Base-by-base conservation (phyloP, 2,797 vertebrate species). In the Pterois miles region DNA sequence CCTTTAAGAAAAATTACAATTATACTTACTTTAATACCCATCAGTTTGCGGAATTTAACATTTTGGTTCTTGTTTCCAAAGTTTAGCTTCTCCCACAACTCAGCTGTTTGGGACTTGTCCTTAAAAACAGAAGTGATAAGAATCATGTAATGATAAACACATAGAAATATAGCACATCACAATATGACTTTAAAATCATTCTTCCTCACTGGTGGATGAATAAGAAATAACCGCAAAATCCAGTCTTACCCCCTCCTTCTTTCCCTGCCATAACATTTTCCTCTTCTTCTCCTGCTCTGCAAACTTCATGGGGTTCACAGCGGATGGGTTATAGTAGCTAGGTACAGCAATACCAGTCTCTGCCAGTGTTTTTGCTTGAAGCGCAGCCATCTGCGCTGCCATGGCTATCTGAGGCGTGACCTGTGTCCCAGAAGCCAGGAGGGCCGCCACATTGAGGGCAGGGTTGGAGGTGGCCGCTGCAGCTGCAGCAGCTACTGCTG, bases 1-100 rank as follows among this genome's bases (percentile, higher is more conserved):
- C 52, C 40, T 52, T 46, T 20, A 27, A 66, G 11, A 38, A 27
- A 64, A 58, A 31, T 14, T 34, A 71, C 25, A 68, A 3, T 34
- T n/a, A 53, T n/a, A 92, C 95, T 93, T 92, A 99, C 98, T 96
- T 99, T 99, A 92, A 99, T 99, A 82, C 98, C 98, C 98, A 99
- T 99, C 70, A 99, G 89, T 92, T 99, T 99, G 81, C 98, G 97
- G 92, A 99, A 99, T 93, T 99, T 99, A 29, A 98, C 97, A 80
- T 99, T 99, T 96, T 99, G 98, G 97, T 99, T 97, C 96, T 99
- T 99, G 91, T 99, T 99, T 91, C 98, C 98, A 93, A 99, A 99
- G 93, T 99, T 99, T 2, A 99, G 74, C 65, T 98, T 99, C 91
- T 99, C 98, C 98, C 98, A 99, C 87, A 99, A 95, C 93, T 99